A percentile compares a stretch with the other conserved stretches of the same genome.
Evolutionary conservation across 2,797 vertebrate genomes (phyloP).

Genomic region (Anguilla obscura): DNA sequence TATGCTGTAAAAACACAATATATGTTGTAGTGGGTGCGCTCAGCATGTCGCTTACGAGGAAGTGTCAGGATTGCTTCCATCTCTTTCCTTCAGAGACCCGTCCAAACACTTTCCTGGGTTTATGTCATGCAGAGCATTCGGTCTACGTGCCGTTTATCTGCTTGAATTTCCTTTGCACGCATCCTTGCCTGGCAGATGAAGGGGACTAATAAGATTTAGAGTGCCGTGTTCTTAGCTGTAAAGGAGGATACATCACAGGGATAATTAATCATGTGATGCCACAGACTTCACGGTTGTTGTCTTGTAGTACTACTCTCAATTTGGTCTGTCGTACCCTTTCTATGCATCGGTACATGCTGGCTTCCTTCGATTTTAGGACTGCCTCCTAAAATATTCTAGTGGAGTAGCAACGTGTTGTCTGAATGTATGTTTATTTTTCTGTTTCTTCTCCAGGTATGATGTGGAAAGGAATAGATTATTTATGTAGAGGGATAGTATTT

Average conservation of each 20-base stretch:
- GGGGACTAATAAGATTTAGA: slow-evolving; percentile 5
- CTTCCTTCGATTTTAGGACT: neutral
- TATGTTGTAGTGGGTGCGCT: neutral
- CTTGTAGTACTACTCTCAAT: slow-evolving; percentile 13
- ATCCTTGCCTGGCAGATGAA: neutral
- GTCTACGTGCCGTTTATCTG: neutral
- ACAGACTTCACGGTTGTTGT: slow-evolving; percentile 5
- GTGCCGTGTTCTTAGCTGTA: neutral
- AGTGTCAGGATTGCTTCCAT: neutral
- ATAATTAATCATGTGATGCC: slow-evolving; percentile 30
- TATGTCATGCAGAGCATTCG: neutral
- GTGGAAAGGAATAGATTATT: neutral
- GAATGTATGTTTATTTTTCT: neutral
- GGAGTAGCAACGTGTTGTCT: neutral
- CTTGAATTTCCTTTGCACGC: neutral
- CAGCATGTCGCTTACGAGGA: neutral
- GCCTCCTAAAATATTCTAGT: neutral
- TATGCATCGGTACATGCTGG: neutral
- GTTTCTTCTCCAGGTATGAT: neutral
- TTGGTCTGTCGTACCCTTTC: neutral
- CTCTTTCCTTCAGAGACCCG: neutral
- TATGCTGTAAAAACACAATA: neutral
- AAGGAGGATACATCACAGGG: neutral
- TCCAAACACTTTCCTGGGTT: neutral
- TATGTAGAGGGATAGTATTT: neutral